phyloP scores from a whole-genome alignment of 2,888 invertebrate genomes.

The Digitonthophagus gazella region DNA sequence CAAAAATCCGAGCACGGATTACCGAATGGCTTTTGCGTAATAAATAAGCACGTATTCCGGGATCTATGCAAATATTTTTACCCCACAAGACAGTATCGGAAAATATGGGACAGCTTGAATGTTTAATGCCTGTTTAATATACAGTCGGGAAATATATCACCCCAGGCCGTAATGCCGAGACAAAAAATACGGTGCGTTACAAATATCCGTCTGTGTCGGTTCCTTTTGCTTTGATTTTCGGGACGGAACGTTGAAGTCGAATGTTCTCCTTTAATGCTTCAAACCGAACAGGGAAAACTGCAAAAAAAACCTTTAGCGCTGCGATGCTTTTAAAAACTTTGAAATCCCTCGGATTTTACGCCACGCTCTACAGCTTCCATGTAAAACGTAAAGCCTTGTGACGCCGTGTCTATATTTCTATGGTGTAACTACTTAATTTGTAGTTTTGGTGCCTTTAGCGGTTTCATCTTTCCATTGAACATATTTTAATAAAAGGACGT shows the following conservation, averaged over 20 bases:
- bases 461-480: neutral
- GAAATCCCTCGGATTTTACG: neutral
- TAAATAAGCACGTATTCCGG: neutral
- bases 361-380: neutral
- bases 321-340: neutral
- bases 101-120: conserved; percentile 13
- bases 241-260: neutral
- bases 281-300: neutral
- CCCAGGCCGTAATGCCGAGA: neutral
- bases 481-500: too few species aligned
- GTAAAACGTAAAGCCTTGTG: neutral
- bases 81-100: conserved; percentile 1
- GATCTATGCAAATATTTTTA: neutral
- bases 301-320: neutral
- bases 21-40: neutral
- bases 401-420: neutral
- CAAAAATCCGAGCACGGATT: neutral
- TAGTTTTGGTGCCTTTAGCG: neutral
- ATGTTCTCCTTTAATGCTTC: neutral
- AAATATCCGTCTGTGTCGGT: neutral
- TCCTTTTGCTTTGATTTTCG: neutral
- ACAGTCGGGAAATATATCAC: conserved; percentile 1
- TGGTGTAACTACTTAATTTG: neutral
- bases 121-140: conserved; percentile 15
- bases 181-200: neutral